phyloP scores from a whole-genome alignment of 2,113 vertebrate species.

The Cinclus cinclus region DNA sequence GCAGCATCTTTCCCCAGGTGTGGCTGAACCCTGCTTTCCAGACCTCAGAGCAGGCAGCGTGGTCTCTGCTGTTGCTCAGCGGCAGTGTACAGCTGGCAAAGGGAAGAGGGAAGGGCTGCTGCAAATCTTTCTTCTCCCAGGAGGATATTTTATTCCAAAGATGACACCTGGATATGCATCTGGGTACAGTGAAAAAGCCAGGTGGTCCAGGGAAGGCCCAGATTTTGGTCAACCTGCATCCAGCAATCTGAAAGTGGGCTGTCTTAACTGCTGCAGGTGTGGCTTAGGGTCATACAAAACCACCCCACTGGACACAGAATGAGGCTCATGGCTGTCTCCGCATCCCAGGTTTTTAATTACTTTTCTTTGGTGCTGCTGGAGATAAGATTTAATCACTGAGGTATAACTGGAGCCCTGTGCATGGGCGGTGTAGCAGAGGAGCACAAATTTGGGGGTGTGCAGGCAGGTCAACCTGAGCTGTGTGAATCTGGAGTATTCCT shows the following conservation, averaged over 20 bases:
- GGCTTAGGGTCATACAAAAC: background rate
- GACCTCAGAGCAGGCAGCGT: background rate
- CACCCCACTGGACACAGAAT: fast-evolving
- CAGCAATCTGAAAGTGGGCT: background rate
- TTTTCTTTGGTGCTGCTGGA: background rate
- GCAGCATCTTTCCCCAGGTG: background rate
- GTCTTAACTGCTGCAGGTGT: background rate
- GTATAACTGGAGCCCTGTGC: background rate
- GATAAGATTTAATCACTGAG: background rate
- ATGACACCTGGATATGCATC: background rate
- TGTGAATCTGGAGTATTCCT: background rate
- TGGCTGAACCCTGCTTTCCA: background rate
- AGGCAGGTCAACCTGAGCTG: fast-evolving
- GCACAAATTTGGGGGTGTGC: background rate
- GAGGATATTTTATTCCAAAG: background rate
- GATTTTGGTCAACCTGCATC: background rate
- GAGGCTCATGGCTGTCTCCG: background rate
- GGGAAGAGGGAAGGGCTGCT: background rate
- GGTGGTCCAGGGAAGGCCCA: background rate
- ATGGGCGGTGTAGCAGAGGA: background rate
- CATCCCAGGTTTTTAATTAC: background rate
- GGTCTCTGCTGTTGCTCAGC: background rate
- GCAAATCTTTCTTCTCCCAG: background rate
- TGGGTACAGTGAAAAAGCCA: background rate
- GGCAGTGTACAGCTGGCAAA: background rate